Base-by-base conservation (phyloP, 1,140 invertebrate species). In the Micrasema minimum region DNA sequence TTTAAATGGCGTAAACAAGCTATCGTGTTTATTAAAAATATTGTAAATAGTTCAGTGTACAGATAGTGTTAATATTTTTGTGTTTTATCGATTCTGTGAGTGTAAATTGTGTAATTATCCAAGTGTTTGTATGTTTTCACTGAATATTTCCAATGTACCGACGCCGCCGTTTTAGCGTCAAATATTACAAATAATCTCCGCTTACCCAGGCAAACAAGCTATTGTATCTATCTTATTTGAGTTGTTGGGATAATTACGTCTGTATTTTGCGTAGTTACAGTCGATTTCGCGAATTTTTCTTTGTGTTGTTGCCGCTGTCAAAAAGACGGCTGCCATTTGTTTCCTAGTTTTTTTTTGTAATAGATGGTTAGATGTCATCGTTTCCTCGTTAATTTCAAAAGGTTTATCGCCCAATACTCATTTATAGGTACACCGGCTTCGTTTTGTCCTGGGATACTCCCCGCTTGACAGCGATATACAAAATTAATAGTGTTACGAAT, bases 31-130 rank as follows among this genome's bases (percentile, higher is more conserved):
- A 81, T 82, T 80, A 81, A 82, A 81, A 81, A 83, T 81, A 83
- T 84, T 84, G 83, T 84, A 84, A 84, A 84, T 84, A 84, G 82
- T 84, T 79, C 79, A 79, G 81, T 84, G 83, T 84, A 84, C 80
- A 84, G 83, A 83, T 83, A 84, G 83, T 83, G 80, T 80, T 83
- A 83, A 84, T 83, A 84, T 84, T 84, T 84, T 82, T 83, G 82
- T 66, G 77, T 81, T 79, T 79, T 80, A 82, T 66, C 55, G 35
- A 66, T 66, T 71, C 61, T 57, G 69, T 81, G 82, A 83, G 80
- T 84, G 82, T 83, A 80, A 83, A 83, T 83, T 83, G 81, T 83
- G 81, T 83, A 81, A 79, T 82, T 80, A 82, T 83, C 14, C 82
- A 78, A 82, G 81, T 83, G 82, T 82, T 83, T 82, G 80, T 83